phyloP scores from a whole-genome alignment of 2,797 vertebrate genomes.

The Moxostoma hubbsi region DNA sequence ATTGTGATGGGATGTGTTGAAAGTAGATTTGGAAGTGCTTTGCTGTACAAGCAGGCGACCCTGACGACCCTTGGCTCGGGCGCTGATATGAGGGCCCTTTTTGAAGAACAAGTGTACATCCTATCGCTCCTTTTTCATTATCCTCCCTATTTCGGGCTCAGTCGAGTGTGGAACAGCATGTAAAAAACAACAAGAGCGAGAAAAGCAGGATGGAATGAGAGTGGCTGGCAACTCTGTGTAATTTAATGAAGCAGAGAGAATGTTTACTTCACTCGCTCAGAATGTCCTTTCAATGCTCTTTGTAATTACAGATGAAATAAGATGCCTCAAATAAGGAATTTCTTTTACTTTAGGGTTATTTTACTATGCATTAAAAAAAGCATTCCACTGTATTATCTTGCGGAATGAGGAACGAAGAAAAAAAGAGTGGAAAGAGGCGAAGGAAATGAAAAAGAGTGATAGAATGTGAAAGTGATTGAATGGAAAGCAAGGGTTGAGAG shows the following conservation, averaged over 20 bases:
- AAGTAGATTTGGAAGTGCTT: constrained; percentile 42
- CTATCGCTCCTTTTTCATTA: constrained; percentile 53
- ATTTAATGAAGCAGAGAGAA: constrained; percentile 61
- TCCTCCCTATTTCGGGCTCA: constrained; percentile 43
- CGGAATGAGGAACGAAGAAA: constrained; percentile 25
- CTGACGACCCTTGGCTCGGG: constrained; percentile 32
- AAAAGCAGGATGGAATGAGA: constrained; percentile 28
- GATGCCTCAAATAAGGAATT: constrained; percentile 52
- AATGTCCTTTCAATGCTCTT: constrained; percentile 58
- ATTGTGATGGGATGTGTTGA: constrained; percentile 20
- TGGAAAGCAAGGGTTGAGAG: not conserved
- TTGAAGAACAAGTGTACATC: constrained; percentile 21
- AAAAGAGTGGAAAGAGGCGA: constrained; percentile 2
- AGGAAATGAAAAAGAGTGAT: not conserved
- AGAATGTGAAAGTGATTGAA: constrained; percentile 28
- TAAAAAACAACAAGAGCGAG: constrained; percentile 27
- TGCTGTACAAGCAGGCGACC: constrained; percentile 48
- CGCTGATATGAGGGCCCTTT: constrained; percentile 33
- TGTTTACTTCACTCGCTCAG: constrained; percentile 52
- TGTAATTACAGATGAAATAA: constrained; percentile 65
- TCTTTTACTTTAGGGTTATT: constrained; percentile 55
- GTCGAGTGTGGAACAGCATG: constrained; percentile 50
- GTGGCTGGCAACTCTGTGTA: constrained; percentile 20
- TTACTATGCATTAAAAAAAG: constrained; percentile 52
- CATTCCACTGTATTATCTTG: constrained; percentile 51